phyloP scores from a whole-genome alignment of 2,888 invertebrate species.

The Peribatodes rhomboidaria region DNA sequence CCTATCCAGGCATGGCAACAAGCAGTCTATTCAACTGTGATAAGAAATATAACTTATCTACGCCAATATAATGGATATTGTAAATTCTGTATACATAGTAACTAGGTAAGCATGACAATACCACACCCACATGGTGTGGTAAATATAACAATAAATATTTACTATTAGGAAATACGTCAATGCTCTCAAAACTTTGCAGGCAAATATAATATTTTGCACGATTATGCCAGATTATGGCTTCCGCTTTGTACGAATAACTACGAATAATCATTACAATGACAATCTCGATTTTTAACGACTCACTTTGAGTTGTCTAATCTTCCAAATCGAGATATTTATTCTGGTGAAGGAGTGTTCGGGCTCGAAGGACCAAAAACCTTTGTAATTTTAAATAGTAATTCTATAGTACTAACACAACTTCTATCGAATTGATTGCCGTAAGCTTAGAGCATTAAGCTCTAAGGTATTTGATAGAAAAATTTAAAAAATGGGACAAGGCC shows the following conservation, averaged over 20 bases:
- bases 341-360: too few species aligned
- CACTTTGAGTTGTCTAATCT: too few species aligned
- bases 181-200: constrained; percentile 28
- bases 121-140: constrained; percentile 37
- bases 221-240: background rate
- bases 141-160: constrained; percentile 54
- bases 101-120: constrained; percentile 39
- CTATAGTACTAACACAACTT: too few species aligned
- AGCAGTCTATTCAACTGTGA: constrained; percentile 6
- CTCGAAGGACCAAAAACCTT: too few species aligned
- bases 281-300: too few species aligned
- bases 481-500: too few species aligned
- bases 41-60: constrained; percentile 20
- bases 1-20: constrained; percentile 16
- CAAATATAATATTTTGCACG: constrained; percentile 8
- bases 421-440: too few species aligned
- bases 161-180: constrained; percentile 46
- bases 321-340: too few species aligned
- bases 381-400: too few species aligned
- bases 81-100: background rate
- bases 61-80: constrained; percentile 56
- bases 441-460: too few species aligned
- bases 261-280: background rate
- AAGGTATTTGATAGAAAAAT: too few species aligned
- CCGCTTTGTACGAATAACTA: constrained; percentile 13